Percentiles rank a stretch among this genome's conserved stretches.
Conservation (phyloP, 2,113 vertebrate genomes). For the Phocoena sinus region DNA sequence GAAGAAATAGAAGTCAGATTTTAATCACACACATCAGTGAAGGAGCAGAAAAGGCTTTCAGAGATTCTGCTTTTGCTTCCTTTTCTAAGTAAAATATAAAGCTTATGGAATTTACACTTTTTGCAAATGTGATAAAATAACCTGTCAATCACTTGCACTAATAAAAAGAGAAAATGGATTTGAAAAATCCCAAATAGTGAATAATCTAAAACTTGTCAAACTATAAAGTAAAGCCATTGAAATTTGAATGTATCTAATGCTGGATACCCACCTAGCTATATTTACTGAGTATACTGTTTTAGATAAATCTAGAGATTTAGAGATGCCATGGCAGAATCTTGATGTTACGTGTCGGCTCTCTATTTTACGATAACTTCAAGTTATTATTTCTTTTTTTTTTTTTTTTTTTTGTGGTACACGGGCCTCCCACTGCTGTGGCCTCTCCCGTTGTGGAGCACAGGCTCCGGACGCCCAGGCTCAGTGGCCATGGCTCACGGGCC, state of each 20-base stretch:
- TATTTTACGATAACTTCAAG: neutral
- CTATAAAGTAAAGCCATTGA: neutral
- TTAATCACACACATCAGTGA: constrained; percentile 30
- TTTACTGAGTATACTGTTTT: neutral
- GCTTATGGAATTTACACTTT: neutral
- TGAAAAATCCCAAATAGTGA: constrained; percentile 18
- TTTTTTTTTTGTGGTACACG: too few relatives aligned
- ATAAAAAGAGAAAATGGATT: constrained; percentile 31
- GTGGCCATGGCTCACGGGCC: too few relatives aligned
- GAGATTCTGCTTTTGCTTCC: constrained; percentile 1
- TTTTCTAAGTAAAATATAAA: constrained; percentile 1
- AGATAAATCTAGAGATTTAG: neutral
- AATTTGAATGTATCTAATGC: neutral
- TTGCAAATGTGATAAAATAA: constrained; percentile 1
- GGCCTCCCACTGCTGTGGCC: too few relatives aligned
- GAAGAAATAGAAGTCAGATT: constrained; percentile 19
- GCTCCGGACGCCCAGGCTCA: too few relatives aligned
- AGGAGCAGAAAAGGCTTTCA: neutral
- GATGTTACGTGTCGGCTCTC: neutral
- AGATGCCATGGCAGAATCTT: neutral
- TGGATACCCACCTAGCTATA: neutral
- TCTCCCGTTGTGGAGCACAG: too few relatives aligned
- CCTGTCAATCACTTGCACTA: constrained; percentile 3
- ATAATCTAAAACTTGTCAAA: constrained; percentile 19
- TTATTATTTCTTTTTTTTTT: neutral